phyloP scores from a whole-genome alignment of 2,797 vertebrate species.

The Cossypha heuglini region DNA sequence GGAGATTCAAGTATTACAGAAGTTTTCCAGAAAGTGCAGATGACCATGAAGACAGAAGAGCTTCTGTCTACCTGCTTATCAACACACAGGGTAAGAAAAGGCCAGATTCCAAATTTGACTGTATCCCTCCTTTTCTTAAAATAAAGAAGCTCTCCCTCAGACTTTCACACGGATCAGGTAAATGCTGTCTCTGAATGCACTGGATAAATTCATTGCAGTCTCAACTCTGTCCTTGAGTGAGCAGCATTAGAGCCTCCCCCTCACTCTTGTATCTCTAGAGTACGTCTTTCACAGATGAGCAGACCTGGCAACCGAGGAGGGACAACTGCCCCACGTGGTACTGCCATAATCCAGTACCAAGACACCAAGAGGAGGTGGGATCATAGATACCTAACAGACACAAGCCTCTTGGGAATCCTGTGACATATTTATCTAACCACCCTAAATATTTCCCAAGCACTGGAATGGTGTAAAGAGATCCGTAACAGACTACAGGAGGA shows the following conservation, averaged over 20 bases:
- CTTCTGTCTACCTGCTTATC: background rate
- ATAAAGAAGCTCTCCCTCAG: background rate
- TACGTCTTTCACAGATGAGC: background rate
- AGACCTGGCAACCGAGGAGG: background rate
- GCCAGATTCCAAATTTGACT: background rate
- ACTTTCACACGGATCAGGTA: background rate
- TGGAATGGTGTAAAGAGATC: background rate
- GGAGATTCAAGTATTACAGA: background rate
- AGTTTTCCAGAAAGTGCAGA: background rate
- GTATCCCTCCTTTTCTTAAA: background rate
- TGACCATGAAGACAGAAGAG: background rate
- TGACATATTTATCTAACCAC: background rate
- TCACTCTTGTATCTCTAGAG: background rate
- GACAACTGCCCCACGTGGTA: background rate
- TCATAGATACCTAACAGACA: background rate
- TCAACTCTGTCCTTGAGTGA: background rate
- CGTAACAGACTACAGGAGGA: background rate
- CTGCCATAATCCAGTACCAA: background rate
- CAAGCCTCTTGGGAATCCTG: background rate
- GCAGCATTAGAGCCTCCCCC: background rate
- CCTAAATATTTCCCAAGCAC: background rate
- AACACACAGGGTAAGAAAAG: background rate
- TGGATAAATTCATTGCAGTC: background rate
- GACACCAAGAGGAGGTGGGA: background rate
- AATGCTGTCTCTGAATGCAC: background rate